Evolutionary conservation across 2,797 vertebrate species (phyloP).

Genomic region (Paguma larvata): DNA sequence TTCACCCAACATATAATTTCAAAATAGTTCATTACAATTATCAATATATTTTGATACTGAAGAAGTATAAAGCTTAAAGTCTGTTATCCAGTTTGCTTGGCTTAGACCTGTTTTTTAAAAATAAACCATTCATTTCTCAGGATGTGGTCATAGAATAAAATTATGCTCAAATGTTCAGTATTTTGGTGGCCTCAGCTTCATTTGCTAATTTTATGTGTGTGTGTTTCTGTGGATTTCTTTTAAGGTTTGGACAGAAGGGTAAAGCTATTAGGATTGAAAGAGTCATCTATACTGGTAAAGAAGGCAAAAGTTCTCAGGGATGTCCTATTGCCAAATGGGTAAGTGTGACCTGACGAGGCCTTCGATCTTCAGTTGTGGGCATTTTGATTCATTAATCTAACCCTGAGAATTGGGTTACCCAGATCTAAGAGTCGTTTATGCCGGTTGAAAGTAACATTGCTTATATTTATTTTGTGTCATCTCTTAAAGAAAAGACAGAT

Average conservation of each 20-base stretch:
- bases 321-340: conserved; percentile 99
- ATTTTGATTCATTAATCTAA: conserved; percentile 32
- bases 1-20: conserved; percentile 64
- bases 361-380: not conserved
- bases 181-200: conserved; percentile 31
- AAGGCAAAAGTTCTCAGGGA: conserved; percentile 99
- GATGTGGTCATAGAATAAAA: conserved; percentile 73
- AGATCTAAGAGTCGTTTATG: not conserved
- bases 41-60: conserved; percentile 53
- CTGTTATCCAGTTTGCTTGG: conserved; percentile 53
- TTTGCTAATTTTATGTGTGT: conserved; percentile 82
- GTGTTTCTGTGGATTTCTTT: conserved; percentile 84
- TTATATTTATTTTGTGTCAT: not conserved
- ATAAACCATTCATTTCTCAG: conserved; percentile 77
- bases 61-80: conserved; percentile 72
- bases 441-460: not conserved
- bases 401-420: not conserved
- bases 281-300: conserved; percentile 98
- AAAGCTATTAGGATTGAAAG: conserved; percentile 97
- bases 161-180: conserved; percentile 70
- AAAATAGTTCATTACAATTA: conserved; percentile 57
- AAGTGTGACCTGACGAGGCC: conserved; percentile 84
- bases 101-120: conserved; percentile 57
- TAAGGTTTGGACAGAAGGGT: conserved; percentile 96
- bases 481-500: not conserved